Evolutionary conservation across 2,797 vertebrate species (phyloP), one percentile per base, ranked within the genome.

Genomic region (Lithobates pipiens): DNA sequence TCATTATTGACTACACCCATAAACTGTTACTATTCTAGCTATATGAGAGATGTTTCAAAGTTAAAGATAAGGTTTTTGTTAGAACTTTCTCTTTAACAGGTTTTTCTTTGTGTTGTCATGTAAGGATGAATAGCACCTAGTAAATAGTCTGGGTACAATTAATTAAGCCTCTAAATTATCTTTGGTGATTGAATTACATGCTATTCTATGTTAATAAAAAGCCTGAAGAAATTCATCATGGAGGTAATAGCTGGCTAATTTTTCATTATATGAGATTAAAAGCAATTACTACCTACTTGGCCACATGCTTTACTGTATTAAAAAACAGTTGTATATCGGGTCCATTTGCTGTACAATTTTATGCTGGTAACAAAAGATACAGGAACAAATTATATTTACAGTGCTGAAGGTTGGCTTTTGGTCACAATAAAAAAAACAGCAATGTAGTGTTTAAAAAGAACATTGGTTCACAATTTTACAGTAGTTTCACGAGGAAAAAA

Each of bases 181-280:
- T 57, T 44, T 70, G 23, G 44, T 80, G 76, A 87, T 83, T 84
- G 44, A 80, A 87, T 87, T 83, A 83, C 86, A 87, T 80, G 86
- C 69, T 84, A 76, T 87, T 79, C 70, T 87, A 63, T 87, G 86
- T 76, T 87, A 79, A 87, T 87, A 84, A 79, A 84, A 80, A 83
- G 80, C 81, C 81, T 80, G 76, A 80, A 80, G 74, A 83, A 83
- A 87, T 87, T 78, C 86, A 87, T 87, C 86, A 86, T 32, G 32
- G 39, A 79, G 4, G 71, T 87, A 87, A 87, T 87, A 87, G 63
- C 76, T 84, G 86, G 61, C 81, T 87, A 87, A 87, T 87, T 83
- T 84, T 80, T 77, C 34, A 84, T 87, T 86, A 86, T 81, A 73
- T 34, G 61, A 83, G 44, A 83, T 86, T 87, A 83, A 85, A 83